Evolutionary conservation across 1,140 invertebrate genomes (phyloP).

Genomic region (Platyscapa corneri): DNA sequence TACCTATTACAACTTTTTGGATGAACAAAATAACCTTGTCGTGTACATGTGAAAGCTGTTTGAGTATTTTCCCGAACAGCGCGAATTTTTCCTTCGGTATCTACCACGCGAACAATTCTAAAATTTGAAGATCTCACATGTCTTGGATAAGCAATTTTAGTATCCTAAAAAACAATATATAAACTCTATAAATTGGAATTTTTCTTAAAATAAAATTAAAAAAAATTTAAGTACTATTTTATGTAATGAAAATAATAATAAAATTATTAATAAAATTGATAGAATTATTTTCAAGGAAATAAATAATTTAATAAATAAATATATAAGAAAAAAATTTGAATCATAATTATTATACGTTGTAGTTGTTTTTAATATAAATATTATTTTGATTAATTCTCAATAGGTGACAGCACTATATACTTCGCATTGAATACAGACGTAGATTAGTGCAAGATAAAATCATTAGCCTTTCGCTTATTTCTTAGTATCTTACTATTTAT

Average conservation of each 20-base stretch:
- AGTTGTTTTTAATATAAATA: background rate
- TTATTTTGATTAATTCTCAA: background rate
- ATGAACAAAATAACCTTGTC: slow-evolving; percentile 88
- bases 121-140: slow-evolving; percentile 81
- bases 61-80: slow-evolving; percentile 82
- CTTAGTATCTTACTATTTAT: background rate
- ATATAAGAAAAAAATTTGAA: background rate
- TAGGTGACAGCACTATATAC: slow-evolving; percentile 35
- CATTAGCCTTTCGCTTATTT: background rate
- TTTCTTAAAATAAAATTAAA: background rate
- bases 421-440: background rate
- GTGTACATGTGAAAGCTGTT: slow-evolving; percentile 83
- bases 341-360: background rate
- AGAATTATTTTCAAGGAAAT: too few species aligned
- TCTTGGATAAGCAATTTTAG: slow-evolving; percentile 69
- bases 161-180: slow-evolving; percentile 50
- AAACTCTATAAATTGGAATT: background rate
- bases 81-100: slow-evolving; percentile 82
- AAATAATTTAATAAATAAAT: background rate
- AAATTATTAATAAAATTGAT: too few species aligned
- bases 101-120: slow-evolving; percentile 83
- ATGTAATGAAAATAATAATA: too few species aligned
- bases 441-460: background rate
- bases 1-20: slow-evolving; percentile 83
- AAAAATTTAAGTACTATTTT: too few species aligned